Evolutionary conservation across 2,113 vertebrate species (phyloP).

Genomic region (Nestor notabilis): DNA sequence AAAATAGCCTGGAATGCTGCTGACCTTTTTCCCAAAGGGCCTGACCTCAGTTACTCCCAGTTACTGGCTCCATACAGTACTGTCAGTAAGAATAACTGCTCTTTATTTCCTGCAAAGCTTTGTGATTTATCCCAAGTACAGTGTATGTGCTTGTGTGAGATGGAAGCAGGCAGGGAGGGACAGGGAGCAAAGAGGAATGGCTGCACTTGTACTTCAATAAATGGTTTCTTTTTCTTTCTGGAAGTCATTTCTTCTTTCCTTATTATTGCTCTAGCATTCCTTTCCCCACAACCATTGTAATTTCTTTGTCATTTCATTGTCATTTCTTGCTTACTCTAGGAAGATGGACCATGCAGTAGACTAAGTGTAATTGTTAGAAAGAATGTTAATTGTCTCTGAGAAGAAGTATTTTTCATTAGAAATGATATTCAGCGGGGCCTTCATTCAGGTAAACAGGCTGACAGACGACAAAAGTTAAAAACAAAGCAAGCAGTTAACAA

Average conservation of each 20-base stretch:
- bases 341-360: not conserved
- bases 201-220: not conserved
- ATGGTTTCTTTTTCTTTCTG: not conserved
- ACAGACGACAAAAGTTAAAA: not conserved
- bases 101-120: not conserved
- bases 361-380: not conserved
- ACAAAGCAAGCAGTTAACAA: not conserved
- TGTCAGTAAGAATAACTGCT: conserved; percentile 49
- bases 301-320: not conserved
- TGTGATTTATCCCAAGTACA: not conserved
- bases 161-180: not conserved
- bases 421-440: not conserved
- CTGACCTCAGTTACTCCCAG: conserved; percentile 29
- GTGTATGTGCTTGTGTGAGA: not conserved
- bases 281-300: not conserved
- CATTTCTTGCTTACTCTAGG: not conserved
- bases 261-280: not conserved
- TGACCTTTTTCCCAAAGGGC: not conserved
- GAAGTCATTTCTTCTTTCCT: not conserved
- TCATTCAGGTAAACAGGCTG: not conserved
- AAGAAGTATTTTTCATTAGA: not conserved
- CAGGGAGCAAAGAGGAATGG: accelerated
- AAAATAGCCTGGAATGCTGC: conserved; percentile 27
- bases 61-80: conserved; percentile 21
- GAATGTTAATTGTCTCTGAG: not conserved